phyloP scores from a whole-genome alignment of 1,140 invertebrate genomes.

The Aphaenogaster rudis region DNA sequence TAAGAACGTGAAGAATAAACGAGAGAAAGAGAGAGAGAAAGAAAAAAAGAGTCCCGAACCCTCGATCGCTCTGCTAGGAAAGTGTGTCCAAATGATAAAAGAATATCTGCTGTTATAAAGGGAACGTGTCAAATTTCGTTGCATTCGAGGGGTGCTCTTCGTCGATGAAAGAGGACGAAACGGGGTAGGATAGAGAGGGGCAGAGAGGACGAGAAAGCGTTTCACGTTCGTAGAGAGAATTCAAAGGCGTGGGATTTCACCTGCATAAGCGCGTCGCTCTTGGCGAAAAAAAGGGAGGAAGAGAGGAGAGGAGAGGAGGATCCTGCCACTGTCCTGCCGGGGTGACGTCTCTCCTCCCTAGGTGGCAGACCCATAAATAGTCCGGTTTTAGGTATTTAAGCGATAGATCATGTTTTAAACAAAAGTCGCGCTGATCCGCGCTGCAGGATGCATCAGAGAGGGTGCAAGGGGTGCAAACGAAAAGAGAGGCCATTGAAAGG shows the following conservation, averaged over 20 bases:
- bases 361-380: constrained; percentile 81
- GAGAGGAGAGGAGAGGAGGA: constrained; percentile 31
- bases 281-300: constrained; percentile 43
- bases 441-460: constrained; percentile 64
- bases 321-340: constrained; percentile 25
- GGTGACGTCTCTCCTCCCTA: constrained; percentile 36
- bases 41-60: background rate
- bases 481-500: constrained; percentile 5
- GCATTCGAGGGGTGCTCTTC: constrained; percentile 36
- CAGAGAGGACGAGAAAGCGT: constrained; percentile 19
- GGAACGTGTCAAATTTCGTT: constrained; percentile 76
- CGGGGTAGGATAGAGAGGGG: constrained; percentile 27
- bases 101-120: constrained; percentile 65
- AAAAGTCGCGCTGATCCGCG: constrained; percentile 83
- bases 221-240: constrained; percentile 55
- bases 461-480: background rate
- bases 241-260: constrained; percentile 77
- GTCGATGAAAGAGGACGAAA: constrained; percentile 43
- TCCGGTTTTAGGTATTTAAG: constrained; percentile 83
- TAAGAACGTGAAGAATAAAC: constrained; percentile 43
- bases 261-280: constrained; percentile 61
- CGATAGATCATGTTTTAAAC: constrained; percentile 86
- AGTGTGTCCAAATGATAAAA: constrained; percentile 82
- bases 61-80: constrained; percentile 61
- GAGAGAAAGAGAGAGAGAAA: constrained; percentile 41